Base-by-base conservation (phyloP, 2,797 vertebrate genomes). In the Aeoliscus strigatus region DNA sequence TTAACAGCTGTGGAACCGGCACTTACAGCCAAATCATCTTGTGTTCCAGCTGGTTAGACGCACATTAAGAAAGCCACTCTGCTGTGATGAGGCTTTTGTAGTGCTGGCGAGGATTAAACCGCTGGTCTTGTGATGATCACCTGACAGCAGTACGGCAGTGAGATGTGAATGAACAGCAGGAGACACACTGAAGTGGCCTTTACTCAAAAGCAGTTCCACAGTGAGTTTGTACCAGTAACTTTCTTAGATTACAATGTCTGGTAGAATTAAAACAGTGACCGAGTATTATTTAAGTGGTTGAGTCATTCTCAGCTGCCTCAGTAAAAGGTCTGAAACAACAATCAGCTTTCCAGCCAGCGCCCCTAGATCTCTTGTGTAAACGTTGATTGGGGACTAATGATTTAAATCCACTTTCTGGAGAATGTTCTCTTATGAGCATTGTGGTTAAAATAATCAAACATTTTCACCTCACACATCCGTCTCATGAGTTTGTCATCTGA, bases 41-140 rank as follows among this genome's bases (percentile, higher is more conserved):
- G 70, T 64, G 74, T 81, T 78, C 66, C 70, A 59, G 48, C 38
- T 38, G 45, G 66, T 66, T 83, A 47, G 67, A 79, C 51, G 72
- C 61, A 67, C 65, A 59, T 81, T 79, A 74, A 48, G 77, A 75
- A 67, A 47, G 34, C n/a, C 25, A 43, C 15, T 67, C 29, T 59
- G 70, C 81, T 77, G 56, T 74, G 44, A n/a, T 47, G 55, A 43
- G 47, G 56, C 62, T 78, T 81, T 75, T 71, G 79, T 77, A 78
- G 49, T 30, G 45, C 57, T 33, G 45, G 28, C 31, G 33, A 50
- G 86, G 87, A 89, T 89, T 88, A 86, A 62, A 30, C 30, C 40
- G 12, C 17, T 6, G 51, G 85, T 88, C 89, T 81, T 86, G 81
- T 90, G 89, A 83, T 72, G 55, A 80, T 86, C 89, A 89, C 78